Evolutionary conservation across 2,888 invertebrate species (phyloP).

Genomic region (Conus canariensis): DNA sequence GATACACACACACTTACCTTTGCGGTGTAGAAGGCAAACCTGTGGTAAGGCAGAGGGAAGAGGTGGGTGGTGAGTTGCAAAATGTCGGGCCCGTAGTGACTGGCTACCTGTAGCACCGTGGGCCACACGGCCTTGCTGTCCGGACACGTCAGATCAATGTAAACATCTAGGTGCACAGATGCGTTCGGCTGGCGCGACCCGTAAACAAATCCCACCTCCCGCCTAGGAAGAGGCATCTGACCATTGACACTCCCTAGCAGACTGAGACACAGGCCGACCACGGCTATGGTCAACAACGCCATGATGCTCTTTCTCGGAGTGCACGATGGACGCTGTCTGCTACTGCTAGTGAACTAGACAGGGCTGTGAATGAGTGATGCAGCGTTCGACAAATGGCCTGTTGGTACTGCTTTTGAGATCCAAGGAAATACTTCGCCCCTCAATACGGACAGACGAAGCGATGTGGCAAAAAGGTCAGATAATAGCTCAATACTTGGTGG

Average conservation of each 20-base stretch:
- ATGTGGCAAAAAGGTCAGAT: too few relatives aligned
- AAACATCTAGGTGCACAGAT: slow-evolving; percentile 61
- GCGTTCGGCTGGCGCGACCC: slow-evolving; percentile 54
- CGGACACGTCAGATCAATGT: slow-evolving; percentile 70
- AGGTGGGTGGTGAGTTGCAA: slow-evolving; percentile 64
- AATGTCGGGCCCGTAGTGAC: slow-evolving; percentile 59
- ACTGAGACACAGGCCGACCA: background rate
- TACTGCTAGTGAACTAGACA: too few relatives aligned
- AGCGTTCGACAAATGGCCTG: too few relatives aligned
- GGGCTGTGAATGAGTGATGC: too few relatives aligned
- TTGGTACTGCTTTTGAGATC: too few relatives aligned
- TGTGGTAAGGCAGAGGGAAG: slow-evolving; percentile 73
- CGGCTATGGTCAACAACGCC: background rate
- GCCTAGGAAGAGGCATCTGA: slow-evolving; percentile 62
- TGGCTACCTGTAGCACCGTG: slow-evolving; percentile 60
- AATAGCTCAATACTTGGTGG: too few relatives aligned
- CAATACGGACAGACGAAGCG: too few relatives aligned
- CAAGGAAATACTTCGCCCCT: too few relatives aligned
- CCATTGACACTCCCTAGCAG: background rate
- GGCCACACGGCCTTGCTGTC: slow-evolving; percentile 64
- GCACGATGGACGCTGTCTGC: too few relatives aligned
- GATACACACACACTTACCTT: slow-evolving; percentile 53
- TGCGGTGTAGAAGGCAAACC: slow-evolving; percentile 65
- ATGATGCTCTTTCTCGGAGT: too few relatives aligned
- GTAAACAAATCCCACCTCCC: slow-evolving; percentile 67